Conservation (phyloP, 1,140 invertebrate genomes). For the Megalopta genalis region DNA sequence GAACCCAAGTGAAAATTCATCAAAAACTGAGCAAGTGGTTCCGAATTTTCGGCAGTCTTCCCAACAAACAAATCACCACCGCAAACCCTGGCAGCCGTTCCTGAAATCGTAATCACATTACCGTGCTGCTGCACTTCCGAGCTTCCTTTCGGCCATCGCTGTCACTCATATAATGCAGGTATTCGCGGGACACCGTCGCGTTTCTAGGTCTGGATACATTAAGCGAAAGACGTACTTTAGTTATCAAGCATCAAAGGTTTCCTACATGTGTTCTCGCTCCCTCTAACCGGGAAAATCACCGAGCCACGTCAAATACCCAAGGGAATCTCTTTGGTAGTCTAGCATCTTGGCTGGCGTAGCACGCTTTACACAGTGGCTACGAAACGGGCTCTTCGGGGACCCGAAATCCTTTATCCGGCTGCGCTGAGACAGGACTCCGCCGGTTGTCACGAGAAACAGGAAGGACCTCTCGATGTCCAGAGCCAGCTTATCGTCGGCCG, state of each 20-base stretch:
- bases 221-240: constrained; percentile 3
- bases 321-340: background rate
- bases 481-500: background rate
- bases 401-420: background rate
- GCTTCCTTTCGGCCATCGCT: background rate
- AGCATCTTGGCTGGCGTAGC: background rate
- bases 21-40: too few relatives aligned
- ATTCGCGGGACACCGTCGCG: background rate
- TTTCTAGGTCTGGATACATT: background rate
- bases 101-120: too few relatives aligned
- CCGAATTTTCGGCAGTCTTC: too few relatives aligned
- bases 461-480: background rate
- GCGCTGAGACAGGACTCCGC: background rate
- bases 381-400: too few relatives aligned
- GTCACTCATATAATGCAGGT: background rate
- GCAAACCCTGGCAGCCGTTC: too few relatives aligned
- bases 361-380: background rate
- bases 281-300: background rate
- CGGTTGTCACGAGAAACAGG: background rate
- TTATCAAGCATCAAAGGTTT: background rate
- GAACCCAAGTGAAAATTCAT: too few relatives aligned
- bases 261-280: background rate
- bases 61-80: too few relatives aligned
- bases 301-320: background rate
- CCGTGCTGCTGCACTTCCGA: background rate